Evolutionary conservation across 2,113 vertebrate genomes (phyloP).

Genomic region (Porphyrio hochstetteri): DNA sequence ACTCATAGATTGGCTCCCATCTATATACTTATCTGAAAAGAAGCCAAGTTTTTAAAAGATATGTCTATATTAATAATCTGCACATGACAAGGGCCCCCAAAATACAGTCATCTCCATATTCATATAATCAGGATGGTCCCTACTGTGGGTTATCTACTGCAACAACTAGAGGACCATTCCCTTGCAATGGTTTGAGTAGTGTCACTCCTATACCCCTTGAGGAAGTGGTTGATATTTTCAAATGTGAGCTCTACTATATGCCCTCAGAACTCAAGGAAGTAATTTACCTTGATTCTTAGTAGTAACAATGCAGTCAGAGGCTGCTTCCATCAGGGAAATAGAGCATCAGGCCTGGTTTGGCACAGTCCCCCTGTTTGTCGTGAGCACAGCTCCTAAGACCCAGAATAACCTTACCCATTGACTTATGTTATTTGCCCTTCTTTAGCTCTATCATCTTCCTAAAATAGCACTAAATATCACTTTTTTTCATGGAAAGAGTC

Average conservation of each 20-base stretch:
- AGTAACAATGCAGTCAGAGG: not conserved
- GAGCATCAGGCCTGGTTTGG: not conserved
- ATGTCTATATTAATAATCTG: not conserved
- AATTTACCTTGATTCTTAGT: not conserved
- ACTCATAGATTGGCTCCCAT: not conserved
- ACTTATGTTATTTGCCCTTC: not conserved
- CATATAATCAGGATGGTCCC: too few relatives aligned
- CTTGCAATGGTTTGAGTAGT: not conserved
- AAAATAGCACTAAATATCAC: not conserved
- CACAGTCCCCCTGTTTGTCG: accelerated
- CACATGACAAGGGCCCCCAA: not conserved
- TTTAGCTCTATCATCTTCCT: not conserved
- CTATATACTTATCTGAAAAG: not conserved
- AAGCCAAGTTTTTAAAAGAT: not conserved
- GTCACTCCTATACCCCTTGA: accelerated
- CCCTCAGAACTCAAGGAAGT: not conserved
- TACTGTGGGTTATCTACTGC: not conserved
- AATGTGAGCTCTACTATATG: not conserved
- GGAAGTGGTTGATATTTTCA: not conserved
- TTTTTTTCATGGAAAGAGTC: not conserved
- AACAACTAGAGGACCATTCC: not conserved
- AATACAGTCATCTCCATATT: not conserved
- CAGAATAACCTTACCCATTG: not conserved
- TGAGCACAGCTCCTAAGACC: not conserved
- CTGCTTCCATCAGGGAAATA: not conserved